Percentiles rank a stretch among this genome's conserved stretches.
Conservation (phyloP, 2,888 invertebrate species). For the Agriotes lineatus region DNA sequence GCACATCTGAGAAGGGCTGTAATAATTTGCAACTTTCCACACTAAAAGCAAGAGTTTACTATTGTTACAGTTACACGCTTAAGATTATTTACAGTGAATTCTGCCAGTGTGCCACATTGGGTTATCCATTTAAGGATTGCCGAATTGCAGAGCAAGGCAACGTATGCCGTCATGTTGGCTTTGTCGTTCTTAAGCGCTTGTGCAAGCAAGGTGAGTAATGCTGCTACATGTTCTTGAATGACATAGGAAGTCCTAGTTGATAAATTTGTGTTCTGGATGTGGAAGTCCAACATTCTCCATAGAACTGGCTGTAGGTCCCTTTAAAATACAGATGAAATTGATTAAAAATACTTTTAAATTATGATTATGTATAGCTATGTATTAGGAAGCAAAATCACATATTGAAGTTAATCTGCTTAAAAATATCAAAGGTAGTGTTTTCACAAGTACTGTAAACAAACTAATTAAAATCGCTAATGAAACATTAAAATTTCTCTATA, state of each 20-base stretch:
- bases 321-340: too few relatives aligned
- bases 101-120: conserved; percentile 63
- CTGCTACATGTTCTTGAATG: conserved; percentile 72
- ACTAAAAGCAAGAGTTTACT: conserved; percentile 54
- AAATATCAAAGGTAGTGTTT: too few relatives aligned
- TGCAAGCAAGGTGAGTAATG: conserved; percentile 68
- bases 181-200: conserved; percentile 47
- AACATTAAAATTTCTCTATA: too few relatives aligned
- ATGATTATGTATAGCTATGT: too few relatives aligned
- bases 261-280: conserved; percentile 71
- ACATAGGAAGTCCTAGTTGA: conserved; percentile 66
- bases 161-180: conserved; percentile 37
- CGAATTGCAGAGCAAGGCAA: conserved; percentile 54
- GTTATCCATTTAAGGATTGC: conserved; percentile 68
- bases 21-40: conserved; percentile 62
- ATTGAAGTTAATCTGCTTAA: too few relatives aligned
- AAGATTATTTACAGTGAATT: conserved; percentile 62
- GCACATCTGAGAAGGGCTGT: conserved; percentile 57
- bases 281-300: conserved; percentile 70
- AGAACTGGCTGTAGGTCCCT: conserved; percentile 69
- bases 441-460: too few relatives aligned
- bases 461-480: too few relatives aligned
- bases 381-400: too few relatives aligned
- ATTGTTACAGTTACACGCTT: not conserved
- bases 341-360: too few relatives aligned